These are phyloP conservation scores for Marisa cornuarietis DNA, from an alignment of 1,140 invertebrate species.

Conservation along the genomic window DNA sequence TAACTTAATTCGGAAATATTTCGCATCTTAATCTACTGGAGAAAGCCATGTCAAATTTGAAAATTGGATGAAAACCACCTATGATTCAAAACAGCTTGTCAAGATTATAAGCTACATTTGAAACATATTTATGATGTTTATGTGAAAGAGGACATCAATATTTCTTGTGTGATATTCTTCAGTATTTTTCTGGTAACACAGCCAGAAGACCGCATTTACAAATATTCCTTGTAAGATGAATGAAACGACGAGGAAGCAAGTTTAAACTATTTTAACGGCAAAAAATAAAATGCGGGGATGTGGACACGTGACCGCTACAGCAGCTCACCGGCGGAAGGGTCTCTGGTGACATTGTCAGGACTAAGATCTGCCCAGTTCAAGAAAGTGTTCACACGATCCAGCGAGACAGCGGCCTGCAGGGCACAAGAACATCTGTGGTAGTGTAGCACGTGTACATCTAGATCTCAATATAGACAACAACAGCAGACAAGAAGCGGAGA, in stretches of 20 bases:
- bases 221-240: not conserved
- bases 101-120: not conserved
- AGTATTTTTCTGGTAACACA: not conserved
- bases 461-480: not conserved
- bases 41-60: too few relatives aligned
- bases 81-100: not conserved
- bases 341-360: conserved; percentile 6
- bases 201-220: not conserved
- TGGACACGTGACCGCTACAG: not conserved
- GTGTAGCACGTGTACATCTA: not conserved
- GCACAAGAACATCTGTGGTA: not conserved
- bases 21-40: not conserved
- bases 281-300: too few relatives aligned
- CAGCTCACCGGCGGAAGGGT: not conserved
- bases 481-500: not conserved
- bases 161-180: not conserved
- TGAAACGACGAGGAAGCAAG: too few relatives aligned
- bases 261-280: too few relatives aligned
- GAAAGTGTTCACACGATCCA: conserved; percentile 44
- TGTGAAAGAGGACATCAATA: not conserved
- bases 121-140: not conserved
- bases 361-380: conserved; percentile 41
- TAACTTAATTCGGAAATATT: not conserved
- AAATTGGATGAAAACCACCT: not conserved
- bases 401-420: conserved; percentile 44